Conservation (phyloP, 2,888 invertebrate genomes). For the Euphydryas editha region DNA sequence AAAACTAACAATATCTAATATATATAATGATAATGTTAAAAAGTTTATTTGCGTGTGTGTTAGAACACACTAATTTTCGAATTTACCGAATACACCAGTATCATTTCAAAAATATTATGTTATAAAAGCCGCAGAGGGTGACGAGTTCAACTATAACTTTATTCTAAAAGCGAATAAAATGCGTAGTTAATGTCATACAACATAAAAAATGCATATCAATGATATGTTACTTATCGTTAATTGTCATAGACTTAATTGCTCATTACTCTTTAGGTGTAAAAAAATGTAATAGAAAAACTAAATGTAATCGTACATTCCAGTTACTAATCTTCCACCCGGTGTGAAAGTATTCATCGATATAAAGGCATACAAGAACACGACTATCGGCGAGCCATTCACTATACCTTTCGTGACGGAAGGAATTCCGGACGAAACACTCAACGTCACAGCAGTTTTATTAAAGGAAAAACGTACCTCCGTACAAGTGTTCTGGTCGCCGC, state of each 20-base stretch:
- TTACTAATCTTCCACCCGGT: conserved; percentile 82
- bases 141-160: too few relatives aligned
- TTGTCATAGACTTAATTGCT: not conserved
- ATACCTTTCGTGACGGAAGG: conserved; percentile 78
- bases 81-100: too few relatives aligned
- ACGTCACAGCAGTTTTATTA: conserved; percentile 75
- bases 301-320: conserved; percentile 66
- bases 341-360: conserved; percentile 82
- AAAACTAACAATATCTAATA: too few relatives aligned
- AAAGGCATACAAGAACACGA: conserved; percentile 83
- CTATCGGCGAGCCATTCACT: conserved; percentile 80
- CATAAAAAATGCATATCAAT: too few relatives aligned
- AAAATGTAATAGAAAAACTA: not conserved
- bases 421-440: conserved; percentile 75
- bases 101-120: too few relatives aligned
- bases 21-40: too few relatives aligned
- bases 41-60: too few relatives aligned
- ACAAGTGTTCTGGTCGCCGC: conserved; percentile 86
- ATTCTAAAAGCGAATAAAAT: too few relatives aligned
- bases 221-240: too few relatives aligned
- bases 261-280: not conserved
- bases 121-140: too few relatives aligned
- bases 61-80: too few relatives aligned
- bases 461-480: conserved; percentile 85
- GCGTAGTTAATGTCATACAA: too few relatives aligned